Conservation (phyloP, 2,113 vertebrate species). For the Epinephelus lanceolatus region DNA sequence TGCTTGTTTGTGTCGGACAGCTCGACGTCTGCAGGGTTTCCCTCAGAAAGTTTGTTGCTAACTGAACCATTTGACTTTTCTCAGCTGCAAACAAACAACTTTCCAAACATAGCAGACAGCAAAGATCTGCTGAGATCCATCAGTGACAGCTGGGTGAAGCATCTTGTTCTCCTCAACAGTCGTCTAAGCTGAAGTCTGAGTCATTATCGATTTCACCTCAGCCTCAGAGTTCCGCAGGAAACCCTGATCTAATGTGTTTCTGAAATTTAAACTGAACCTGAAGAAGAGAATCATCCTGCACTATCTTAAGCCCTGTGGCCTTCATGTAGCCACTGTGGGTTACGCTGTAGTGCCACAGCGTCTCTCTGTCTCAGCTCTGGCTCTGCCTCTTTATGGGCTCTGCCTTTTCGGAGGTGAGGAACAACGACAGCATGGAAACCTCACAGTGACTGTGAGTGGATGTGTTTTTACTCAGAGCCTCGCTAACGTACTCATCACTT, state of each 20-base stretch:
- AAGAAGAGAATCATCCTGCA: background rate
- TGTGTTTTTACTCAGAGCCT: background rate
- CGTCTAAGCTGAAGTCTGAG: background rate
- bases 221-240: background rate
- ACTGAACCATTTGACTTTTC: background rate
- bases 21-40: slow-evolving; percentile 4
- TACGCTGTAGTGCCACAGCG: slow-evolving; percentile 52
- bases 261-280: background rate
- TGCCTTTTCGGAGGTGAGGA: slow-evolving; percentile 42
- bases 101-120: background rate
- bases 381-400: slow-evolving; percentile 47
- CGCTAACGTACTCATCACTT: background rate
- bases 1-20: background rate
- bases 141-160: too few relatives aligned
- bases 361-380: slow-evolving; percentile 29
- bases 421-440: slow-evolving; percentile 10
- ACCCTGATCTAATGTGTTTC: background rate
- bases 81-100: too few relatives aligned
- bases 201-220: background rate
- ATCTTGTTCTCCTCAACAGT: too few relatives aligned
- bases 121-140: too few relatives aligned
- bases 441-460: background rate
- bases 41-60: background rate
- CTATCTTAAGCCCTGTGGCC: slow-evolving; percentile 46
- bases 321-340: slow-evolving; percentile 46